Percentiles rank a stretch among this genome's conserved stretches.
phyloP scores from a whole-genome alignment of 1,140 invertebrate genomes.

The Maniola jurtina region DNA sequence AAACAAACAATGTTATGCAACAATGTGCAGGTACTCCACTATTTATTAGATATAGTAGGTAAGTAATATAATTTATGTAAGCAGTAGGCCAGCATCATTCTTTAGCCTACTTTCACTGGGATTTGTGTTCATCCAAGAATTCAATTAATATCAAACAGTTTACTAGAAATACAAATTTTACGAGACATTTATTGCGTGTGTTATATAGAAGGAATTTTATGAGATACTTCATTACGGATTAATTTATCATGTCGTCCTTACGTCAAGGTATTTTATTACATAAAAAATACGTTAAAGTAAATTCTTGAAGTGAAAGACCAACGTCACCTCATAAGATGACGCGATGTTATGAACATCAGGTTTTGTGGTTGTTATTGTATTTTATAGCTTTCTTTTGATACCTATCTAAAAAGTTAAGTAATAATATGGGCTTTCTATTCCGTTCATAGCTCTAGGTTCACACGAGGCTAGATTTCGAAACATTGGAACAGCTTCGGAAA shows the following conservation, averaged over 20 bases:
- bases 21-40: constrained; percentile 3
- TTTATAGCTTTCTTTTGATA: constrained; percentile 10
- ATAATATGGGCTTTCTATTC: neutral
- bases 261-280: constrained; percentile 8
- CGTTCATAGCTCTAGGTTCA: neutral
- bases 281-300: constrained; percentile 1
- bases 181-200: constrained; percentile 31
- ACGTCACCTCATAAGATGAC: constrained; percentile 2
- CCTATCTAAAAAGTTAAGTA: neutral
- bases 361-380: neutral
- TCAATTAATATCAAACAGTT: constrained; percentile 17
- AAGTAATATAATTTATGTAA: constrained; percentile 16
- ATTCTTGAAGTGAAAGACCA: constrained; percentile 28
- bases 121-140: constrained; percentile 26
- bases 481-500: no score
- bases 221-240: constrained; percentile 18
- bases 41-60: neutral
- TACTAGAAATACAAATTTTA: constrained; percentile 21
- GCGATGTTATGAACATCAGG: constrained; percentile 4
- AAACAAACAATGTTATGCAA: constrained; percentile 2
- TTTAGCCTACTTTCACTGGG: constrained; percentile 59
- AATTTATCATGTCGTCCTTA: constrained; percentile 23
- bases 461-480: no score
- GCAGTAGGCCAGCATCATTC: constrained; percentile 10
- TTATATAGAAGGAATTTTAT: constrained; percentile 23